Conservation (phyloP, 2,888 invertebrate genomes). For the Andrena camellia region DNA sequence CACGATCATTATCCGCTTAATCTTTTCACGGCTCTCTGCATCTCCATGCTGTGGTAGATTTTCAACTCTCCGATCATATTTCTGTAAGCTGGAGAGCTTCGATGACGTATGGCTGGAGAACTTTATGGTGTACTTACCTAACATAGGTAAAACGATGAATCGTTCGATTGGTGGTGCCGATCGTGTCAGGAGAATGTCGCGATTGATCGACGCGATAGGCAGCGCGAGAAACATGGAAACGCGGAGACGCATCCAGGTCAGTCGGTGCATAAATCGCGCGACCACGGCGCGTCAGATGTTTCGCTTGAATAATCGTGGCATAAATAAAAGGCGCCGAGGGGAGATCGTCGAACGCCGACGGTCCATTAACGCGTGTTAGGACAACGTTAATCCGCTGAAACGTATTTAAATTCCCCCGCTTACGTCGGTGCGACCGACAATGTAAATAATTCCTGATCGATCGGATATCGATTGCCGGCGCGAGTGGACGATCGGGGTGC, state of each 20-base stretch:
- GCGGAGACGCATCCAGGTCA: constrained; percentile 30
- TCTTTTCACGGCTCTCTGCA: too few relatives aligned
- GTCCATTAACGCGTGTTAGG: constrained; percentile 50
- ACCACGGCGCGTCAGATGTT: constrained; percentile 8
- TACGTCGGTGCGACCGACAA: constrained; percentile 24
- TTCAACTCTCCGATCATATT: too few relatives aligned
- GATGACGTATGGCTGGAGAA: too few relatives aligned
- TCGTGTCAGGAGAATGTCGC: background rate
- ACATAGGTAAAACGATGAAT: background rate
- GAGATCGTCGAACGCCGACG: constrained; percentile 17
- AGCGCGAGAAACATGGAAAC: constrained; percentile 19
- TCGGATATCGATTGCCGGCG: constrained; percentile 59
- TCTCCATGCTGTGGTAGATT: too few relatives aligned
- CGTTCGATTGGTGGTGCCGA: background rate
- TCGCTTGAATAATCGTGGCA: constrained; percentile 40
- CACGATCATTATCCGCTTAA: too few relatives aligned
- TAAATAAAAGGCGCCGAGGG: constrained; percentile 36
- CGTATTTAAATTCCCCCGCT: constrained; percentile 36
- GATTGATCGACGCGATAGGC: constrained; percentile 22
- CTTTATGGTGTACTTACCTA: too few relatives aligned
- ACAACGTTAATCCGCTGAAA: constrained; percentile 31
- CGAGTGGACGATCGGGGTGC: constrained; percentile 42
- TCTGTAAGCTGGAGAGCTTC: too few relatives aligned
- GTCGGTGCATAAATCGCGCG: constrained; percentile 36
- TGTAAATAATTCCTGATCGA: constrained; percentile 66